Evolutionary conservation across 2,797 vertebrate genomes (phyloP).

Genomic region (Chaenodraco wilsoni): DNA sequence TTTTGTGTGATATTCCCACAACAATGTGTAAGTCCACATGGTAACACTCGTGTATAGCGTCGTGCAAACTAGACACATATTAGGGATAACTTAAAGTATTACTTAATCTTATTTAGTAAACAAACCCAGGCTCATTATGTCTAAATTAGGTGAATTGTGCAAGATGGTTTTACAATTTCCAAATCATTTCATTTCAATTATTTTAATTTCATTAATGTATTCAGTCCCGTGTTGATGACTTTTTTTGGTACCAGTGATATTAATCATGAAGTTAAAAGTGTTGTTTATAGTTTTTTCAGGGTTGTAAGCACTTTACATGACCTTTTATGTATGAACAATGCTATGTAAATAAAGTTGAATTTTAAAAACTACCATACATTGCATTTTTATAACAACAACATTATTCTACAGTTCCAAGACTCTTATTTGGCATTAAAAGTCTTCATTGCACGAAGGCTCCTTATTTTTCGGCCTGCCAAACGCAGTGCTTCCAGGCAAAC

Average conservation of each 20-base stretch:
- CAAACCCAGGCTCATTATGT: slow-evolving; percentile 3
- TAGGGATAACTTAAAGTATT: background rate
- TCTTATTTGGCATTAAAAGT: background rate
- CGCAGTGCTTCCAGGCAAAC: background rate
- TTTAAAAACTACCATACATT: background rate
- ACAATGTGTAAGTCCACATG: slow-evolving; percentile 1
- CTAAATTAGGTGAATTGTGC: background rate
- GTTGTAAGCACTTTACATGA: no score
- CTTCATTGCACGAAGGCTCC: background rate
- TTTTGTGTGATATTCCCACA: slow-evolving; percentile 9
- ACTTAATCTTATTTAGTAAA: background rate
- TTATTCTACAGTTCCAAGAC: background rate
- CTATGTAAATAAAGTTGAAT: background rate
- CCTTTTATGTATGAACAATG: no score
- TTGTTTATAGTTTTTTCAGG: no score
- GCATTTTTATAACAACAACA: background rate
- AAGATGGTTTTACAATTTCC: background rate
- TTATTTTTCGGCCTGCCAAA: background rate
- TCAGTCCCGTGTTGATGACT: no score
- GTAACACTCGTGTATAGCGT: background rate
- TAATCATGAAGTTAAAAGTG: no score
- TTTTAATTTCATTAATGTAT: no score
- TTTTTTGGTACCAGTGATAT: no score
- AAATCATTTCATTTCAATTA: no score
- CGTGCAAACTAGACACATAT: background rate